phyloP scores from a whole-genome alignment of 2,888 invertebrate species.

The Mantis religiosa region DNA sequence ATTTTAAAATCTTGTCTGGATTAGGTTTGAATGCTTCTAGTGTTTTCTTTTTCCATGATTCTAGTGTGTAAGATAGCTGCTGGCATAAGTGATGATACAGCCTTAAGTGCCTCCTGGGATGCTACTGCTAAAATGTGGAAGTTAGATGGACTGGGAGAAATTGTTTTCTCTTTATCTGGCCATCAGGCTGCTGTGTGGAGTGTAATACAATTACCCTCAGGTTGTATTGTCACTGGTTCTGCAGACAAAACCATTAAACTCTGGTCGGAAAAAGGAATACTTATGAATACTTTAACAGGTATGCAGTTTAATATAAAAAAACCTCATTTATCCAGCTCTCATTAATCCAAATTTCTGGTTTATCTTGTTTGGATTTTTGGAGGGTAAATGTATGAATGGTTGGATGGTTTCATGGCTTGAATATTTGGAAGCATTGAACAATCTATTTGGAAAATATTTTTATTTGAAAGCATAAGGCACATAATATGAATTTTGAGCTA shows the following conservation, averaged over 20 bases:
- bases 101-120: slow-evolving; percentile 92
- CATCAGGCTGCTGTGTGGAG: slow-evolving; percentile 88
- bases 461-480: no score
- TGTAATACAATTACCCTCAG: slow-evolving; percentile 51
- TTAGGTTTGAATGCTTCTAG: no score
- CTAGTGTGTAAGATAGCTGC: slow-evolving; percentile 50
- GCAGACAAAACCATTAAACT: slow-evolving; percentile 88
- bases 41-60: slow-evolving; percentile 25
- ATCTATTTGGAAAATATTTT: no score
- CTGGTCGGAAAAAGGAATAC: slow-evolving; percentile 70
- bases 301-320: not conserved
- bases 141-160: slow-evolving; percentile 48
- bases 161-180: slow-evolving; percentile 57
- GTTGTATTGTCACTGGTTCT: slow-evolving; percentile 74
- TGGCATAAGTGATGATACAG: slow-evolving; percentile 49
- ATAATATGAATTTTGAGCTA: no score
- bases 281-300: slow-evolving; percentile 64
- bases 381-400: no score
- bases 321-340: no score
- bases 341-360: no score
- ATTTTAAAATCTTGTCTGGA: no score
- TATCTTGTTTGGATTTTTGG: no score
- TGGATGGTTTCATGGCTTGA: no score
- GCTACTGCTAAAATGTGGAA: slow-evolving; percentile 81
- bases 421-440: no score